Evolutionary conservation across 2,888 invertebrate species (phyloP).

Genomic region (Drosophila gaucha): DNA sequence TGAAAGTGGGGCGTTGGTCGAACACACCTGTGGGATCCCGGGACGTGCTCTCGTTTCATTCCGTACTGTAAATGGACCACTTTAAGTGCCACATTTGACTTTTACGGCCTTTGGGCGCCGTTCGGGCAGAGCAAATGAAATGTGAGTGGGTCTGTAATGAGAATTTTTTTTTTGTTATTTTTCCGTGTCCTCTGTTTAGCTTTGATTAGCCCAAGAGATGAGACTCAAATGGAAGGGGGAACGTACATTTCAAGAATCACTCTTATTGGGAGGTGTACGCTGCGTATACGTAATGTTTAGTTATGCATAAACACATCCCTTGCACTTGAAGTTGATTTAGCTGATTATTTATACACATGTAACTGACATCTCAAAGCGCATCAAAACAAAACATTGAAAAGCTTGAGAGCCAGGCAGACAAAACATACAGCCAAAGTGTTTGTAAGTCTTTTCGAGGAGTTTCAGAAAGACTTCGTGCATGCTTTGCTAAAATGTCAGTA

Average conservation of each 20-base stretch:
- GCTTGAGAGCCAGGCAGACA: conserved; percentile 21
- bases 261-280: conserved; percentile 22
- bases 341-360: conserved; percentile 62
- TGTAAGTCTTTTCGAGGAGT: conserved; percentile 31
- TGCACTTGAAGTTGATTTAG: conserved; percentile 49
- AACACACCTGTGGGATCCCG: conserved; percentile 68
- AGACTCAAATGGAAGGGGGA: conserved; percentile 18
- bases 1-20: not conserved
- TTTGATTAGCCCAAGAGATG: conserved; percentile 69
- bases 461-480: conserved; percentile 42
- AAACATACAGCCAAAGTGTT: conserved; percentile 12
- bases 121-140: conserved; percentile 56
- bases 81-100: conserved; percentile 77
- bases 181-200: conserved; percentile 59
- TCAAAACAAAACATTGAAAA: conserved; percentile 45
- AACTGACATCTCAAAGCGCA: conserved; percentile 62
- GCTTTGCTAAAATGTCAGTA: conserved; percentile 43
- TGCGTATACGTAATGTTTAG: conserved; percentile 28
- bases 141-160: conserved; percentile 64
- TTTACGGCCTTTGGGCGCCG: conserved; percentile 60
- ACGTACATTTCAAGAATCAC: conserved; percentile 24
- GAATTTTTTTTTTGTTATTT: conserved; percentile 37
- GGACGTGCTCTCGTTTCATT: conserved; percentile 37
- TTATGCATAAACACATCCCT: conserved; percentile 4
- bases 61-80: conserved; percentile 63